phyloP scores from a whole-genome alignment of 2,113 vertebrate species.

The Ptilorrhoa leucosticta region DNA sequence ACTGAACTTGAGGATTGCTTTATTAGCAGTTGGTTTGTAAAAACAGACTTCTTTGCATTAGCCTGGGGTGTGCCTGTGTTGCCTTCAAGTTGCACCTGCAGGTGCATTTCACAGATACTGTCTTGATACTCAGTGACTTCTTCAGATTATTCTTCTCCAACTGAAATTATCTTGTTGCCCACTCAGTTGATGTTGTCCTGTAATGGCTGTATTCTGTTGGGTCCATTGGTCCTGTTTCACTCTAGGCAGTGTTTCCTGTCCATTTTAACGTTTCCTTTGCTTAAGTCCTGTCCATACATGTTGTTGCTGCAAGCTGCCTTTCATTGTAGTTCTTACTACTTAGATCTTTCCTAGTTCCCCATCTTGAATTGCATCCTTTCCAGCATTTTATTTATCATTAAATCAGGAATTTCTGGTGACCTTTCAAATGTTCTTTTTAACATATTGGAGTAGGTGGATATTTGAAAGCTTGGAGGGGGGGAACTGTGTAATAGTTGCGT shows the following conservation, averaged over 20 bases:
- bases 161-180: background rate
- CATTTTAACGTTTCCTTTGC: background rate
- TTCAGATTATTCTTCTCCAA: background rate
- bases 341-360: background rate
- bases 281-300: background rate
- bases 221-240: background rate
- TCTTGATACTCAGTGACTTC: background rate
- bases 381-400: background rate
- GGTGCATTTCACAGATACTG: background rate
- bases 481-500: background rate
- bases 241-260: background rate
- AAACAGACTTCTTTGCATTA: background rate
- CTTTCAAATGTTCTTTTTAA: conserved; percentile 53
- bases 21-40: background rate
- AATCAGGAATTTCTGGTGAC: background rate
- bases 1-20: background rate
- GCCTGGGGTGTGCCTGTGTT: background rate
- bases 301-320: background rate
- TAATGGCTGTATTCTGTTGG: background rate
- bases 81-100: background rate
- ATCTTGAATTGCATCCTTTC: background rate
- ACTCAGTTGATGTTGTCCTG: background rate
- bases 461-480: background rate
- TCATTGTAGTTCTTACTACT: background rate
- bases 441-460: conserved; percentile 60